Base-by-base conservation (phyloP, 2,888 invertebrate species). In the Leucophenga montana region DNA sequence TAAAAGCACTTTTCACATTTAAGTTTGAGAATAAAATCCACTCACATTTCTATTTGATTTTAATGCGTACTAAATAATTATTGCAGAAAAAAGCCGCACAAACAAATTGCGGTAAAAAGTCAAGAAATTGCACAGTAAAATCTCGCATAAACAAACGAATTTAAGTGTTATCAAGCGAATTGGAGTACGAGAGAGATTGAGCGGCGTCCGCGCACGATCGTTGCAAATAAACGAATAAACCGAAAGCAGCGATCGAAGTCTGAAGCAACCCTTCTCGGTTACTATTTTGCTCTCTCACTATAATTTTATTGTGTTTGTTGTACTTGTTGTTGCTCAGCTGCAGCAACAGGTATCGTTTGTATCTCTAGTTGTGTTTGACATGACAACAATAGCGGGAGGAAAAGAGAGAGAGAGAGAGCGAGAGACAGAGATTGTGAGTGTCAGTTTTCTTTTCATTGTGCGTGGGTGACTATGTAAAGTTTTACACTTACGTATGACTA, bases 141-240 rank as follows among this genome's bases (percentile, higher is more conserved):
- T 11, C 39, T 39, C 39, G 39, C 11, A 39, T 5, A 33, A 33
- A 33, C 8, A 8, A 33, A 33, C 33, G 8, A 33, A 39, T 27
- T 27, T 27, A 27, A 3, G 4, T 27, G 27, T 27, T 27, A 27
- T 27, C 27, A 27, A 27, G 27, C 27, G 27, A 27, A 27, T 27
- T n/a, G n/a, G n/a, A n/a, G n/a, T n/a, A n/a, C n/a, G n/a, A n/a
- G n/a, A n/a, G n/a, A n/a, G n/a, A n/a, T n/a, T 27, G 27, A 39
- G 69, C 74, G 75, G 76, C 71, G 75, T 79, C 84, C 80, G 85
- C 73, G 71, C 84, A 78, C 85, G 85, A 77, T 82, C 82, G 80
- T 77, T 79, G 82, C 80, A 80, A 83, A 77, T 73, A 77, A 78
- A 77, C 83, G 83, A 85, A 83, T 84, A 80, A 76, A 72, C 64